Evolutionary conservation across 1,140 invertebrate species (phyloP), one percentile per base, ranked within the genome.

Genomic region (Halyomorpha halys): DNA sequence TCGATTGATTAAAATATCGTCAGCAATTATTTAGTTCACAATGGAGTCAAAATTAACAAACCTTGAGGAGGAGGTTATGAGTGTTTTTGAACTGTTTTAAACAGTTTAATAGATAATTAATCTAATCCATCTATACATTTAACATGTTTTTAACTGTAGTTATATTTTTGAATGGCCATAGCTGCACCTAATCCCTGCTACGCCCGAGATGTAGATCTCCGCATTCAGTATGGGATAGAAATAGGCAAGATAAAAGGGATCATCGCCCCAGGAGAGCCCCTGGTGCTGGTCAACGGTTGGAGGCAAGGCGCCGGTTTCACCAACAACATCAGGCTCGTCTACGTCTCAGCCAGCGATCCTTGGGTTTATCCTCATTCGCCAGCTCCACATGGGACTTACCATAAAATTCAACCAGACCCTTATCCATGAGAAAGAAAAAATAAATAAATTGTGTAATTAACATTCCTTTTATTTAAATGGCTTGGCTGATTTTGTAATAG

Each of bases 241-340:
- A 80, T 83, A 72, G 86, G 83, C 6, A 82, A 84, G 69, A 74
- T 76, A 15, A 74, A 78, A 47, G 80, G 79, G 9, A 85, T 89
- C 68, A 75, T 90, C n/a, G 78, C 81, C 63, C 71, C 78, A 4
- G 85, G 85, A 2, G 86, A 89, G 68, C 77, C 83, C 2, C 69
- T 91, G 2, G 79, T 91, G 23, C 73, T 90, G 18, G 80, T 91
- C 14, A 89, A 84, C 30, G 87, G 87, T 2, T 90, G 86, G 86
- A 79, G 81, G 67, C 79, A 83, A 70, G 87, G 87, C 4, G 76
- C 84, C 25, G 87, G 87, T 11, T 85, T 79, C 68, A 89, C 89
- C n/a, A 90, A 91, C 70, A 89, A 86, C 15, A 80, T 90, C 73
- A 78, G 87, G 62, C 79, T 90, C 45, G 74, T 87, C 69, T 83